Evolutionary conservation across 2,797 vertebrate species (phyloP), one percentile per base, ranked within the genome.

Genomic region (Garrulus glandarius): DNA sequence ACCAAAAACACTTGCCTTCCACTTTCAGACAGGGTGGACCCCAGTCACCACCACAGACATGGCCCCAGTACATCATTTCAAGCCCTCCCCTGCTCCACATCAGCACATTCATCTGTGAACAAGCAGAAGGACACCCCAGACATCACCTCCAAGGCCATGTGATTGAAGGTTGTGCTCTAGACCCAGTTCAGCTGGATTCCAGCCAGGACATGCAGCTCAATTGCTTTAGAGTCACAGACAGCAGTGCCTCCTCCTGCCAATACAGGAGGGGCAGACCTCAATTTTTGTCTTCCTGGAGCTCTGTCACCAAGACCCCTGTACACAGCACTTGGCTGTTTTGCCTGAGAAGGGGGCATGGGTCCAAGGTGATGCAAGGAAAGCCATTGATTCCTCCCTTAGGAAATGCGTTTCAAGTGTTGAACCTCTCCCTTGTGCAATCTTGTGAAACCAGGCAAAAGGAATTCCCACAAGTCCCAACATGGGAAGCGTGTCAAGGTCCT

Each of bases 31-130:
- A 46, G 3, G 4, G 13, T 67, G 22, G 14, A 37, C 17, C 22
- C 18, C 53, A 53, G 21, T 0, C 27, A 76, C 24, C 7, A 18
- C 7, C 63, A 60, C 0, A 81, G 41, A 17, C 15, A 34, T 9
- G 0, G 3, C 17, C 13, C 23, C 44, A 84, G 29, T 6, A 11
- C 18, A 15, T 15, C 3, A 67, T 23, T 63, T 47, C 76, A 77
- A 90, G 17, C 8, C 13, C 24, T 36, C 19, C 50, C 46, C 18
- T 60, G 34, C 20, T 63, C 29, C 41, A 53, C 20, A n/a, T 16
- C 22, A 52, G 34, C 67, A 64, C 29, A 13, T 4, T 29, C 0
- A 0, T 11, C 41, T 32, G 7, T 6, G 29, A 86, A 24, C 44
- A n/a, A 34, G 16, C 18, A n/a, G 24, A 69, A 82, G 46, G 49